Base-by-base conservation (phyloP, 2,797 vertebrate genomes). In the Sebastes wilsoni region DNA sequence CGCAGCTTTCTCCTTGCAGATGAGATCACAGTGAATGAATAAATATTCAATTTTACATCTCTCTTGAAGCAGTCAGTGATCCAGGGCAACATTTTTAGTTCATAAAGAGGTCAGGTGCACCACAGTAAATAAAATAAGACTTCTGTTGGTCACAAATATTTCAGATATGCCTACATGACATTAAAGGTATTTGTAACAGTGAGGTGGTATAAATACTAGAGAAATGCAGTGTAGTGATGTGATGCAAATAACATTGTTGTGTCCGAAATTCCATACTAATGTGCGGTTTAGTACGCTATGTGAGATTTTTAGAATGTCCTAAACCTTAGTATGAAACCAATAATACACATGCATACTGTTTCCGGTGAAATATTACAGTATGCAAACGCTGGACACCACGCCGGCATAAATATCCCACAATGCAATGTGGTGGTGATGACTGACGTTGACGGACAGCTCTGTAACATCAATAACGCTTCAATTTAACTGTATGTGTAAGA, bases 371-470 rank as follows among this genome's bases (percentile, higher is more conserved):
- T 49, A 49, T 49, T 49, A 49, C 16, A 49, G 46, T 49, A 49
- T 49, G 46, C 16, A 49, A 16, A 49, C 16, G 46, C 16, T 49
- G 46, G 7, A 49, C 46, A 49, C 46, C 16, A 49, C 6, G 18
- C 16, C 3, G 7, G 16, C 46, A 49, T 49, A 49, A 20, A 20
- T 49, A 18, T 20, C 18, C 46, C 46, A 46, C 42, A 46, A 0
- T 46, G 42, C 42, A 46, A 46, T 46, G 16, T 16, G 42, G 42
- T 42, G 1, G 38, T 42, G 38, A 42, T 42, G 38, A 42, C 38
- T 0, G 42, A 49, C 7, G 16, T 49, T 49, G 42, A 0, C 42
- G 16, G 0, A 49, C 16, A 49, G 46, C 46, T 49, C 18, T 49
- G 18, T 49, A 49, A 49, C 46, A 0, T 49, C 46, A 49, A 20